Evolutionary conservation across 2,888 invertebrate species (phyloP).

Genomic region (Drosophila mimica): DNA sequence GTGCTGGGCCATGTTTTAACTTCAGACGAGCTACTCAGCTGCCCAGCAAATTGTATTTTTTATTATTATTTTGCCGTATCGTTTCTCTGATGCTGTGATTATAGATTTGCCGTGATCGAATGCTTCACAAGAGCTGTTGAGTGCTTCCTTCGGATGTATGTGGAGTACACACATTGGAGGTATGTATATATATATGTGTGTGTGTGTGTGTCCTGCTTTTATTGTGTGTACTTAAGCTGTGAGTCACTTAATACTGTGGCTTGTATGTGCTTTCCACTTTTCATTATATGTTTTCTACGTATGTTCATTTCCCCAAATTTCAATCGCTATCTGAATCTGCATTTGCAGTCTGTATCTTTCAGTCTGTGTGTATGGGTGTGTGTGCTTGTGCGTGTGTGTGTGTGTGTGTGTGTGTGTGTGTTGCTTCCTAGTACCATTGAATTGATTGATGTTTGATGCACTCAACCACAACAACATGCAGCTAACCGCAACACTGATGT

Average conservation of each 20-base stretch:
- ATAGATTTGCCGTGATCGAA: slow-evolving; percentile 76
- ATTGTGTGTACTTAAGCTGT: slow-evolving; percentile 57
- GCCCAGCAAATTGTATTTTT: slow-evolving; percentile 27
- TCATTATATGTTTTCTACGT: slow-evolving; percentile 62
- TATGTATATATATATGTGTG: slow-evolving; percentile 2
- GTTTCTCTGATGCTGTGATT: slow-evolving; percentile 64
- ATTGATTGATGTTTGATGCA: slow-evolving; percentile 80
- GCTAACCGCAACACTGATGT: slow-evolving; percentile 69
- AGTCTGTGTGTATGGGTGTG: not conserved
- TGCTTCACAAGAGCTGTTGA: slow-evolving; percentile 64
- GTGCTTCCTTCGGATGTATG: slow-evolving; percentile 20
- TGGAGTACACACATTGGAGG: slow-evolving; percentile 1
- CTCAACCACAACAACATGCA: slow-evolving; percentile 78
- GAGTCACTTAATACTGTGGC: slow-evolving; percentile 73
- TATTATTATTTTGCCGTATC: slow-evolving; percentile 15
- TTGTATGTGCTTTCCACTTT: slow-evolving; percentile 62
- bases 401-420: slow-evolving; percentile 31
- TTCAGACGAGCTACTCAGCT: slow-evolving; percentile 3
- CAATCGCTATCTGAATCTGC: slow-evolving; percentile 43
- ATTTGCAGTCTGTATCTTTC: slow-evolving; percentile 24
- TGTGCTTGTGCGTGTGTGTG: slow-evolving; percentile 12
- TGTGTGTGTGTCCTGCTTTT: slow-evolving; percentile 28
- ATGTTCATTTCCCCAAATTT: slow-evolving; percentile 59
- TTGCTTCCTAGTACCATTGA: slow-evolving; percentile 72
- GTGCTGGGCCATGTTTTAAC: slow-evolving; percentile 6